phyloP scores from a whole-genome alignment of 2,113 vertebrate species.

The Psettodes erumei region DNA sequence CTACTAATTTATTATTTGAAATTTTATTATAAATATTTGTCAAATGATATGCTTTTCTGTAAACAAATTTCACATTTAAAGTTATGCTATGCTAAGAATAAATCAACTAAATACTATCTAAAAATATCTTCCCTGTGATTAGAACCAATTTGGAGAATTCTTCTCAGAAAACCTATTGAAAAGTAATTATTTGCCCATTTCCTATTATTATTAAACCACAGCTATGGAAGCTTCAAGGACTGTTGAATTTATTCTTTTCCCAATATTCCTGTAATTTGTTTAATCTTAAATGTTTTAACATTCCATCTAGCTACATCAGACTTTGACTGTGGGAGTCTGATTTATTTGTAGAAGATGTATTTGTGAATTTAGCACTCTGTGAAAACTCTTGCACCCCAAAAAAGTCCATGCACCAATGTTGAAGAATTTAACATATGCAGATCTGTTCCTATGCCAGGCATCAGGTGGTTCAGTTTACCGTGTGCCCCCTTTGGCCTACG shows the following conservation, averaged over 20 bases:
- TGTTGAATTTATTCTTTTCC: background rate
- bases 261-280: background rate
- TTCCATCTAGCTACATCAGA: background rate
- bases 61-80: background rate
- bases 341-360: background rate
- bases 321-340: background rate
- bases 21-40: background rate
- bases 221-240: background rate
- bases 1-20: background rate
- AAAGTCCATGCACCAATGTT: slow-evolving; percentile 37
- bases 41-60: background rate
- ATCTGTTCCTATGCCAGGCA: slow-evolving; percentile 41
- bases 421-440: slow-evolving; percentile 55
- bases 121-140: background rate
- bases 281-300: background rate
- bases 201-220: background rate
- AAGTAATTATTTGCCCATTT: background rate
- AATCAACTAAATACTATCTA: background rate
- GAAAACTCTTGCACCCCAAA: background rate
- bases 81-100: background rate
- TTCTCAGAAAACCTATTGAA: background rate
- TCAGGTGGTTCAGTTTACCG: slow-evolving; percentile 47
- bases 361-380: slow-evolving; percentile 1
- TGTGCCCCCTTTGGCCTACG: slow-evolving; percentile 43
- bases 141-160: background rate